Base-by-base conservation (phyloP, 1,140 invertebrate species). In the Apis mellifera region DNA sequence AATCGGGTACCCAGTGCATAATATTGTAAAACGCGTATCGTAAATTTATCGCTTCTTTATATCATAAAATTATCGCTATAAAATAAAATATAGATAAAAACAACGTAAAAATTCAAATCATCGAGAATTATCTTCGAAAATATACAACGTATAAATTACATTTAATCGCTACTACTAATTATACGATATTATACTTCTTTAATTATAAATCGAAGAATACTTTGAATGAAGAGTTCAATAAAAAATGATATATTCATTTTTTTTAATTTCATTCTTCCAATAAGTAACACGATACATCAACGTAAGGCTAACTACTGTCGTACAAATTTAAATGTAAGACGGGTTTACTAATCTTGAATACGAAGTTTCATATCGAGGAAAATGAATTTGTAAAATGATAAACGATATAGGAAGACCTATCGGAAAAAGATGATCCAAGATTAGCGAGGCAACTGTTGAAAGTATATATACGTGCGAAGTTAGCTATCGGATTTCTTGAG, bases 341-440 rank as follows among this genome's bases (percentile, higher is more conserved):
- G 9, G n/a, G 23, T 23, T n/a, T n/a, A n/a, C n/a, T 4, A 48
- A 59, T 48, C 21, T 42, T 8, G 62, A 55, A 55, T 21, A 32
- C 13, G n/a, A n/a, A 2, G 2, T 15, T 21, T 17, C n/a, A n/a
- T 32, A 19, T n/a, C 15, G 11, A 8, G 13, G 12, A 8, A 54
- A 11, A 54, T 42, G 17, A 59, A 78, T 78, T 78, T 48, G 54
- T 23, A 12, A 17, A 23, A 54, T 71, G 57, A 71, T 26, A 52
- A 50, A 62, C 32, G 80, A 72, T 57, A 82, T 21, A 48, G 59
- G 82, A 84, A 83, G 77, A 87, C 73, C 78, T 83, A 76, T 74
- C 76, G 76, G 80, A 84, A 70, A 78, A 78, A 82, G 78, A 89
- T 83, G 65, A 87, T 85, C 82, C 74, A 76, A 84, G 79, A 89